Conservation (phyloP, 2,888 invertebrate genomes). For the Drosophila ezoana region DNA sequence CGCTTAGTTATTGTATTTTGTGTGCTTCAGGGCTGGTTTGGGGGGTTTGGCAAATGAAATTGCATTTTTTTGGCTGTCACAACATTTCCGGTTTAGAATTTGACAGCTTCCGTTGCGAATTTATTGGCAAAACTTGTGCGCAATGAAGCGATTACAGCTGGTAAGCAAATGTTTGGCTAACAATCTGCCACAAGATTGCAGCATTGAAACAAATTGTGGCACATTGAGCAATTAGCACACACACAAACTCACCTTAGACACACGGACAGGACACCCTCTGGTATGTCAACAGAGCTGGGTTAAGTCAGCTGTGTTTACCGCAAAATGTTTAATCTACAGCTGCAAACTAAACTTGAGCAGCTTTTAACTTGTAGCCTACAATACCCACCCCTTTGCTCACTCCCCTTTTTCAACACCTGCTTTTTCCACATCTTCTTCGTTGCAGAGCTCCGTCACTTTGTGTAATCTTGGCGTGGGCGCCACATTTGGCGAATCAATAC, state of each 20-base stretch:
- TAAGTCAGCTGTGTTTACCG: constrained; percentile 25
- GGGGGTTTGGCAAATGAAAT: constrained; percentile 29
- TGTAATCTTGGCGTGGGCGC: constrained; percentile 90
- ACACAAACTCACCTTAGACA: not conserved
- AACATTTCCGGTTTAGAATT: constrained; percentile 34
- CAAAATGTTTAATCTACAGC: constrained; percentile 44
- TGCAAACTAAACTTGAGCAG: constrained; percentile 41
- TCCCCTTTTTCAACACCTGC: not conserved
- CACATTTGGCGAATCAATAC: constrained; percentile 91
- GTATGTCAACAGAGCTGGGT: constrained; percentile 25
- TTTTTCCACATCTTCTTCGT: constrained; percentile 49
- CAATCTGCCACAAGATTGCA: constrained; percentile 35
- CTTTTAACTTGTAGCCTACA: constrained; percentile 28
- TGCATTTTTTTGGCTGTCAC: constrained; percentile 42
- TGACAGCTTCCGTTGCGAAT: constrained; percentile 42
- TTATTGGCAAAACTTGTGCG: constrained; percentile 35
- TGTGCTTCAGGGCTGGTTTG: not conserved
- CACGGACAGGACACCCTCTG: not conserved
- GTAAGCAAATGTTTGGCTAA: constrained; percentile 58
- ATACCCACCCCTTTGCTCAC: not conserved
- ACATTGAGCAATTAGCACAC: constrained; percentile 61
- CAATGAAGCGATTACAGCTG: constrained; percentile 50
- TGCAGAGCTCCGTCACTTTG: constrained; percentile 88
- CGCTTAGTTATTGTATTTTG: not conserved
- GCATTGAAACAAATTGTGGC: constrained; percentile 54